Base-by-base conservation (phyloP, 2,797 vertebrate genomes). In the Cetoscarus ocellatus region DNA sequence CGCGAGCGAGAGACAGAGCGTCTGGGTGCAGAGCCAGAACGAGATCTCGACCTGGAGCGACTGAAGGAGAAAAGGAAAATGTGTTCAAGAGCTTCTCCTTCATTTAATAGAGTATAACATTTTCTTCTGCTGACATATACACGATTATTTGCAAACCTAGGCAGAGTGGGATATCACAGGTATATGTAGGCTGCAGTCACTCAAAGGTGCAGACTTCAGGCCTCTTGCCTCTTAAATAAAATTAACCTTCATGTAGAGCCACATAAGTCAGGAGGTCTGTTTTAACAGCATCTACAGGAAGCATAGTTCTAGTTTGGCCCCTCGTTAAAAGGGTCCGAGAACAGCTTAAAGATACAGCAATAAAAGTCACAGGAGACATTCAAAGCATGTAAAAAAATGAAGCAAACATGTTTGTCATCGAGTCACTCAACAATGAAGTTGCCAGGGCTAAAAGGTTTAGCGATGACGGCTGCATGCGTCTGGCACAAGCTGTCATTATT, bases 21-120 rank as follows among this genome's bases (percentile, higher is more conserved):
- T 11, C 92, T 85, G 55, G 88, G 91, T 7, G 87, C 87, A 19
- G 94, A 93, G 42, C 70, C 92, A 3, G 95, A 95, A 15, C 90
- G 83, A 58, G 92, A 93, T 1, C 91, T 87, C 45, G 94, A 95
- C 43, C 89, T 93, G 68, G 93, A 94, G 43, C 91, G 94, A 82
- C 94, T 94, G 71, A 1, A 5, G n/a, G 1, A 6, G 18, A 40
- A 5, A 15, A 18, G 3, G 6, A 8, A 35, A 13, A 56, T n/a
- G 44, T 1, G 27, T 61, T 51, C 13, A 56, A 1, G 57, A 6
- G 12, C 1, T 4, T 4, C 10, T 7, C n/a, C 10, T 3, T 2
- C 52, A 6, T 13, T 49, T 2, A 3, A 47, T 6, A 6, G 39
- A 35, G 1, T 3, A 18, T 18, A 15, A 49, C 27, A 39, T 38